Evolutionary conservation across 2,113 vertebrate species (phyloP).

Genomic region (Etheostoma cragini): DNA sequence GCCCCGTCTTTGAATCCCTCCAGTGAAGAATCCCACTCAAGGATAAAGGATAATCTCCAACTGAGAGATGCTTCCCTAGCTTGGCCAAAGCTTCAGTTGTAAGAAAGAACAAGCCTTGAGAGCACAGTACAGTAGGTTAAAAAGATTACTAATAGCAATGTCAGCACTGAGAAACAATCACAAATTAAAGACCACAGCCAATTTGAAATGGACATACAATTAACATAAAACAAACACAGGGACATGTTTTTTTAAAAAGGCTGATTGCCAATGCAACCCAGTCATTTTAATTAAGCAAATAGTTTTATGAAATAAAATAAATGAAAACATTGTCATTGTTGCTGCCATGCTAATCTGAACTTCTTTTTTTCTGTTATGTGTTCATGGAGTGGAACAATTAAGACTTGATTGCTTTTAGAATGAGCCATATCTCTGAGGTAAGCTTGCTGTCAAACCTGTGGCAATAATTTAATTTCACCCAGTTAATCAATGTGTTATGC

Average conservation of each 20-base stretch:
- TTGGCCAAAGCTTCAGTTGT: constrained; percentile 59
- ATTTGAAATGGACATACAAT: constrained; percentile 27
- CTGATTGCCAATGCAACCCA: constrained; percentile 63
- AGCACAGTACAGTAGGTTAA: constrained; percentile 67
- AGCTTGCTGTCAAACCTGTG: constrained; percentile 79
- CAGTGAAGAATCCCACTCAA: constrained; percentile 77
- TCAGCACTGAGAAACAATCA: constrained; percentile 26
- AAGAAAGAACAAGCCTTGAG: constrained; percentile 47
- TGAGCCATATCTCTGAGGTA: constrained; percentile 80
- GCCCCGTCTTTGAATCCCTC: constrained; percentile 69
- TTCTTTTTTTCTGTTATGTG: constrained; percentile 73
- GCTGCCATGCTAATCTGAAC: constrained; percentile 76
- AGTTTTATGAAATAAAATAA: constrained; percentile 83
- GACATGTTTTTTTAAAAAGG: neutral
- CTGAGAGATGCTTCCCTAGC: constrained; percentile 63
- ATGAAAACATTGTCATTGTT: constrained; percentile 81
- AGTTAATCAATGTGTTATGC: constrained; percentile 79
- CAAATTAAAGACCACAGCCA: constrained; percentile 30
- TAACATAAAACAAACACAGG: constrained; percentile 28
- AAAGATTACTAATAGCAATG: constrained; percentile 52
- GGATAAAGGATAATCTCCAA: constrained; percentile 78
- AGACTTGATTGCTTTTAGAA: constrained; percentile 84
- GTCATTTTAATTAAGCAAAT: constrained; percentile 81
- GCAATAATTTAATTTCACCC: constrained; percentile 81
- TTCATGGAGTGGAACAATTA: constrained; percentile 84